phyloP scores from a whole-genome alignment of 2,888 invertebrate genomes.

The Tiphia femorata region DNA sequence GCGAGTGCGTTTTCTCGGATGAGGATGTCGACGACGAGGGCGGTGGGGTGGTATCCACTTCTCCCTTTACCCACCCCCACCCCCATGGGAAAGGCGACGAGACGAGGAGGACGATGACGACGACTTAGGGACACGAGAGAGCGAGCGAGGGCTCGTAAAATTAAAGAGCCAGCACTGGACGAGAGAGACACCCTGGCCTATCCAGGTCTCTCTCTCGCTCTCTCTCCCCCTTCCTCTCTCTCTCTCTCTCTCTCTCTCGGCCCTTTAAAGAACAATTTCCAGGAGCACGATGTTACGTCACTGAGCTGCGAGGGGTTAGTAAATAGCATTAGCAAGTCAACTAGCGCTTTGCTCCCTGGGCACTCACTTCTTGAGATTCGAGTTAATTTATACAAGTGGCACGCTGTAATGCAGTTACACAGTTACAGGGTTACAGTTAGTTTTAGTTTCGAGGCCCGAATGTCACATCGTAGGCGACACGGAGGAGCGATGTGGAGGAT shows the following conservation, averaged over 20 bases:
- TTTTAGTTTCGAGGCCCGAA: conserved; percentile 54
- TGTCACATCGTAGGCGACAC: conserved; percentile 22
- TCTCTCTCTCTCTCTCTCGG: neutral
- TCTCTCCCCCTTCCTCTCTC: no score
- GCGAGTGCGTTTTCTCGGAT: no score
- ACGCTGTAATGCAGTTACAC: conserved; percentile 61
- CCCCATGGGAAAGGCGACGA: neutral
- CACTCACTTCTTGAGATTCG: conserved; percentile 66
- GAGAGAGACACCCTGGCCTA: no score
- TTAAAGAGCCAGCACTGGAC: no score
- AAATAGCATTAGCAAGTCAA: conserved; percentile 67
- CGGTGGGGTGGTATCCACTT: no score
- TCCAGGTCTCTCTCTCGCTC: no score
- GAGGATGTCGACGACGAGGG: no score
- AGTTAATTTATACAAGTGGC: conserved; percentile 67
- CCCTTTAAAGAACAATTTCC: conserved; percentile 41
- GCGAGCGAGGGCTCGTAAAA: no score
- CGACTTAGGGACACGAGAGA: no score
- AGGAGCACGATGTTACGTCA: conserved; percentile 42
- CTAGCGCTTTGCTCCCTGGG: conserved; percentile 60
- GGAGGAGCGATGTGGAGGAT: neutral
- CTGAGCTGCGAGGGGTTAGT: conserved; percentile 46
- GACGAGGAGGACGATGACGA: neutral
- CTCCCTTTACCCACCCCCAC: no score
- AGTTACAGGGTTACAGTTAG: conserved; percentile 58